Percentiles rank a stretch among this genome's conserved stretches.
Conservation (phyloP, 2,797 vertebrate species). For the Peromyscus aztecus region DNA sequence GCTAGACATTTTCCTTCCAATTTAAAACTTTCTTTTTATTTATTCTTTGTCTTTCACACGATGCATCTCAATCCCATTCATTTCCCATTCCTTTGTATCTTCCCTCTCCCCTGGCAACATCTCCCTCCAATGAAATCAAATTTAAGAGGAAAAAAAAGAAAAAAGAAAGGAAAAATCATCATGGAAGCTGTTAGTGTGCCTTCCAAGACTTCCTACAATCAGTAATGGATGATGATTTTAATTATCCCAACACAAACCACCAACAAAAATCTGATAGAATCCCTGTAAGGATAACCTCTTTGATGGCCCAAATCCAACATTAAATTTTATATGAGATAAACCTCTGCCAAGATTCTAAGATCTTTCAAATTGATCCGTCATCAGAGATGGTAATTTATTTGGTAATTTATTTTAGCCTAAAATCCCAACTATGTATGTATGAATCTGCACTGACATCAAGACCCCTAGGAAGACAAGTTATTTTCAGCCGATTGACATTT, state of each 20-base stretch:
- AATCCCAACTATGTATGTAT: neutral
- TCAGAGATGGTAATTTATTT: neutral
- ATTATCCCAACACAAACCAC: neutral
- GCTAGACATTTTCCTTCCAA: too few species aligned
- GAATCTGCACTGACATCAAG: slow-evolving; percentile 57
- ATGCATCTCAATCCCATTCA: too few species aligned
- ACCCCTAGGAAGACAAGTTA: slow-evolving; percentile 61
- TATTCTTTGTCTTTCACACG: too few species aligned
- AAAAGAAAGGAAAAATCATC: too few species aligned
- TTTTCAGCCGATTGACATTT: slow-evolving; percentile 75
- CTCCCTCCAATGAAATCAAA: too few species aligned
- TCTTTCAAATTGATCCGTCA: slow-evolving; percentile 3
- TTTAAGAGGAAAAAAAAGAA: too few species aligned
- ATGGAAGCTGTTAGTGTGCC: too few species aligned
- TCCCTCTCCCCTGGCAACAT: too few species aligned
- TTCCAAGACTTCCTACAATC: neutral
- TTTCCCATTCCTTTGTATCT: too few species aligned
- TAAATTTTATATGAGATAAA: neutral
- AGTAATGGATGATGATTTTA: slow-evolving; percentile 7
- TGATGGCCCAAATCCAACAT: neutral
- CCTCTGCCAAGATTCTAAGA: slow-evolving; percentile 18
- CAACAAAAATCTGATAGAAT: slow-evolving; percentile 20
- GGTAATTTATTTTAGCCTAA: slow-evolving; percentile 35
- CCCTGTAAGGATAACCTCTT: neutral
- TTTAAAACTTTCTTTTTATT: too few species aligned